Evolutionary conservation across 2,888 invertebrate species (phyloP).

Genomic region (Cantharis flavilabris): DNA sequence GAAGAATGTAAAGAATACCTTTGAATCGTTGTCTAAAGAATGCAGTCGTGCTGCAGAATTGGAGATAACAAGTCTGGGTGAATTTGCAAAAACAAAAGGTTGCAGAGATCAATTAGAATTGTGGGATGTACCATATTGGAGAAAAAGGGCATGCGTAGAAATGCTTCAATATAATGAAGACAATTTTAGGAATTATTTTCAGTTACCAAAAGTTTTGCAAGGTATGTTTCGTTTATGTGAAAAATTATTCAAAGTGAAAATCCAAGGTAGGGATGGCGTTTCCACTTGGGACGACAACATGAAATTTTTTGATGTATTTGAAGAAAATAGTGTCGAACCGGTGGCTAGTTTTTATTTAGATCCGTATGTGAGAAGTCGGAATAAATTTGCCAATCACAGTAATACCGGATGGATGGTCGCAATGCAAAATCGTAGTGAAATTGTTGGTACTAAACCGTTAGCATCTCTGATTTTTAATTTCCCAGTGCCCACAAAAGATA

Average conservation of each 20-base stretch:
- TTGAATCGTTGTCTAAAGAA: constrained; percentile 68
- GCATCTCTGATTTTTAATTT: constrained; percentile 87
- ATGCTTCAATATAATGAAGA: constrained; percentile 73
- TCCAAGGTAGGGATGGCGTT: constrained; percentile 67
- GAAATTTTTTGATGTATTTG: constrained; percentile 78
- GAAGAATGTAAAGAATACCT: constrained; percentile 71
- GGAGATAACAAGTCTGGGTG: constrained; percentile 72
- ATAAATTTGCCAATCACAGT: constrained; percentile 64
- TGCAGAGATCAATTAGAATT: constrained; percentile 65
- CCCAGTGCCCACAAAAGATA: constrained; percentile 64
- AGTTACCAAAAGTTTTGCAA: constrained; percentile 76
- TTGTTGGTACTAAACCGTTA: constrained; percentile 70
- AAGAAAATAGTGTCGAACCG: constrained; percentile 66
- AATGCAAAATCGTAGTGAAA: constrained; percentile 73
- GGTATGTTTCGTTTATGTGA: constrained; percentile 78
- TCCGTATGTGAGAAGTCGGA: constrained; percentile 71
- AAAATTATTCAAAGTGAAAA: constrained; percentile 76
- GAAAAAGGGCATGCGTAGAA: constrained; percentile 71
- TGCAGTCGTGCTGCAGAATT: constrained; percentile 76
- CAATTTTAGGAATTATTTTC: constrained; percentile 79
- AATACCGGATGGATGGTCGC: constrained; percentile 78
- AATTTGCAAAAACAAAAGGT: constrained; percentile 75
- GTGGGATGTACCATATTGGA: constrained; percentile 91
- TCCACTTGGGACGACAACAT: constrained; percentile 88
- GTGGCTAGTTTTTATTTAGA: constrained; percentile 87